Conservation (phyloP, 92 coral and sea anemone species). For the Metridium senile region DNA sequence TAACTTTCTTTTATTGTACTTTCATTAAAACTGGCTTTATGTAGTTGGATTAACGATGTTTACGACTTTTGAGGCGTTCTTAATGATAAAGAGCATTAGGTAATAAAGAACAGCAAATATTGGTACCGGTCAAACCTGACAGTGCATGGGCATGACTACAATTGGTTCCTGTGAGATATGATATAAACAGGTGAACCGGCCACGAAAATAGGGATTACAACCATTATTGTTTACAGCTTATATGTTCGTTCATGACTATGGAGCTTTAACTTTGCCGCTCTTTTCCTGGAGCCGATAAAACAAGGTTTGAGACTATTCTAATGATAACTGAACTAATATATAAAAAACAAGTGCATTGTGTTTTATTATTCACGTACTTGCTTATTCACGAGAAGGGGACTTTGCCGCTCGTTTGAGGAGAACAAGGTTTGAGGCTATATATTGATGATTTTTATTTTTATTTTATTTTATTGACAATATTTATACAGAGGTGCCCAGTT, state of each 20-base stretch:
- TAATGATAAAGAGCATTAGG: not conserved
- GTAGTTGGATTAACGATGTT: not conserved
- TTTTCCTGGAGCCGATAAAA: not conserved
- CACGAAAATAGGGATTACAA: not conserved
- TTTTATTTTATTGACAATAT: too few species aligned
- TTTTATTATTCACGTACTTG: too few species aligned
- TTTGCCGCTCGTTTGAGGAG: too few species aligned
- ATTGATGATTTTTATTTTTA: too few species aligned
- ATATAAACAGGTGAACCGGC: not conserved
- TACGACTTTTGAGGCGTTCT: not conserved
- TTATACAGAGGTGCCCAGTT: too few species aligned
- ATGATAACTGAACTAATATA: too few species aligned
- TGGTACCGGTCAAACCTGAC: not conserved
- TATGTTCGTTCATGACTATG: too few species aligned
- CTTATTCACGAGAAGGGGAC: too few species aligned
- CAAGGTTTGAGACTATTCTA: not conserved
- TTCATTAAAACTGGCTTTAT: not conserved
- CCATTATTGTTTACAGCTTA: not conserved
- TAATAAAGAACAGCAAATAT: too few species aligned
- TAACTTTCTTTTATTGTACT: not conserved
- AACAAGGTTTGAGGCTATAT: too few species aligned
- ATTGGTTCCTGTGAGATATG: not conserved
- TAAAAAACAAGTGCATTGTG: too few species aligned
- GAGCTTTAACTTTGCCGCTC: not conserved
- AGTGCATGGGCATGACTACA: not conserved